phyloP scores from a whole-genome alignment of 2,888 invertebrate genomes.

The Catonia carolina region DNA sequence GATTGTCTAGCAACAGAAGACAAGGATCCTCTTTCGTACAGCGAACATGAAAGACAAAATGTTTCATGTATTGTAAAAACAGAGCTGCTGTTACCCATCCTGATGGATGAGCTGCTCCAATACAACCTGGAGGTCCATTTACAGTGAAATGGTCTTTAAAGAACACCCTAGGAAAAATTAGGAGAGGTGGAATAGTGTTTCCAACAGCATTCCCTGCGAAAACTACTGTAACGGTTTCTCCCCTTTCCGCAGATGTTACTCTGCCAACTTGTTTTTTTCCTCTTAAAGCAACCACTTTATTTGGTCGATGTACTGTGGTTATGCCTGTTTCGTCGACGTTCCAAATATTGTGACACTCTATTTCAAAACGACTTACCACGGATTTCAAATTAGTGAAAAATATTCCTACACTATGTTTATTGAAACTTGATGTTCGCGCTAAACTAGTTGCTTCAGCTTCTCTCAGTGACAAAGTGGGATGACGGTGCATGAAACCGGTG shows the following conservation, averaged over 20 bases:
- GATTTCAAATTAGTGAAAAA: background rate
- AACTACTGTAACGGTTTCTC: background rate
- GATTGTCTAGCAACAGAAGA: background rate
- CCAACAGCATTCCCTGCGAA: background rate
- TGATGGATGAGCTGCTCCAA: background rate
- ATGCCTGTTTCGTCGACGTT: background rate
- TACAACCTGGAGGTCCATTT: constrained; percentile 6
- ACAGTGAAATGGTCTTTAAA: constrained; percentile 2
- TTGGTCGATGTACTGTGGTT: background rate
- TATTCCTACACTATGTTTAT: background rate
- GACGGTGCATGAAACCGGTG: background rate
- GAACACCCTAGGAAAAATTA: background rate
- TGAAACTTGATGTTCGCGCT: background rate
- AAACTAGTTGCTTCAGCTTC: background rate
- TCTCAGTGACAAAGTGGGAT: background rate
- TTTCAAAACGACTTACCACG: background rate
- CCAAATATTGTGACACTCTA: background rate
- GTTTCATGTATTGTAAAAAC: background rate
- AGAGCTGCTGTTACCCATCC: background rate
- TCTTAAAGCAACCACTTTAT: background rate
- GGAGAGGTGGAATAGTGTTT: background rate
- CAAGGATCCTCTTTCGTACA: background rate
- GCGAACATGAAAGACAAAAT: background rate
- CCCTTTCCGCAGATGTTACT: background rate
- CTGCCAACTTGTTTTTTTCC: background rate